Base-by-base conservation (phyloP, 2,113 vertebrate genomes). In the Formicarius rufipectus region DNA sequence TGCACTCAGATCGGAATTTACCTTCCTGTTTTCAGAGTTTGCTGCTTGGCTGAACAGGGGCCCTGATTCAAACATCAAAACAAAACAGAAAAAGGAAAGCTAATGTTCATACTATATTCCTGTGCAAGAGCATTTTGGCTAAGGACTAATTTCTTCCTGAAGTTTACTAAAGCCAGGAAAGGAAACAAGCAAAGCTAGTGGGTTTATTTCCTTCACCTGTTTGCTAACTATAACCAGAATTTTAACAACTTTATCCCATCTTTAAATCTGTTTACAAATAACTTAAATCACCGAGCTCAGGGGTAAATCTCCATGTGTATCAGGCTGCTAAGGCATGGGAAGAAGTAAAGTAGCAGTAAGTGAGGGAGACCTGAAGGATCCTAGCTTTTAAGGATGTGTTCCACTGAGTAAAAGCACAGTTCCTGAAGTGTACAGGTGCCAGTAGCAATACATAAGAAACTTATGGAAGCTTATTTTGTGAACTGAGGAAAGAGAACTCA, bases 231-330 rank as follows among this genome's bases (percentile, higher is more conserved):
- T 0, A 1, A 53, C 7, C 20, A 56, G 21, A 67, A 14, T 35
- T 64, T 31, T 28, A 62, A 27, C 22, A 77, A 49, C 5, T 25
- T 13, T 0, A 0, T 8, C 9, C 14, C 3, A 1, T 0, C 0
- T 50, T 53, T 35, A 14, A 66, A 64, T 42, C 7, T 87, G 11
- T 28, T 58, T 56, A 84, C 6, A 15, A 33, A 52, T 4, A 0
- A 33, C 22, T 40, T 24, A 21, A 45, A 53, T 19, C 7, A 7
- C 60, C 62, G 28, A 19, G 11, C 14, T 66, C 20, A 5, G 19
- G 2, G 7, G 9, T 40, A 31, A 31, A 56, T 22, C 4, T 64
- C 33, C 28, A 25, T 0, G 10, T 1, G 6, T 42, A 50, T 42
- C 30, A 50, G 33, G 33, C 47, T 87, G 37, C 47, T 44, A 15